Conservation (phyloP, 1,140 invertebrate species). For the Gonioctena quinquepunctata region DNA sequence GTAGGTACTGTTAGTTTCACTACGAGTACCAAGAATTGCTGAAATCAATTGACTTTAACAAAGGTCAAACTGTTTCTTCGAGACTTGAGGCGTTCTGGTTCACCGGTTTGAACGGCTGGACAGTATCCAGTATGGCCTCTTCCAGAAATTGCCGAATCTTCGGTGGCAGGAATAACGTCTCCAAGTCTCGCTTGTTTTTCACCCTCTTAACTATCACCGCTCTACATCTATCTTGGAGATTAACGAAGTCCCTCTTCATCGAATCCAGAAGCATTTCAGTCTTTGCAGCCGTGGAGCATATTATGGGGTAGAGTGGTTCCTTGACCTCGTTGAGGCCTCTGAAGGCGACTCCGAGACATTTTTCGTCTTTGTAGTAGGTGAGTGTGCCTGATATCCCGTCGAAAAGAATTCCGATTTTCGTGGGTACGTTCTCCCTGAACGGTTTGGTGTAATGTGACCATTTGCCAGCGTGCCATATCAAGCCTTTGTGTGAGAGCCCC, state of each 20-base stretch:
- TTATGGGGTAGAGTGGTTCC: conserved; percentile 70
- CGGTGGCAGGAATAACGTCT: conserved; percentile 57
- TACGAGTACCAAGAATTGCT: no score
- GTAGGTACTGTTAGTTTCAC: no score
- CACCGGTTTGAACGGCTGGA: conserved; percentile 38
- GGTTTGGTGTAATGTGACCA: conserved; percentile 67
- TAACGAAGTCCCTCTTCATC: conserved; percentile 65
- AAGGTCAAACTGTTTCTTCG: conserved; percentile 13
- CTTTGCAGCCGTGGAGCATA: conserved; percentile 76
- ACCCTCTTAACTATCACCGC: conserved; percentile 60
- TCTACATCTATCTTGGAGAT: conserved; percentile 68
- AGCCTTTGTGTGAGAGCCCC: conserved; percentile 76
- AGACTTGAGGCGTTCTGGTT: conserved; percentile 21
- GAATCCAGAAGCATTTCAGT: conserved; percentile 67
- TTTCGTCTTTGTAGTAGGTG: conserved; percentile 74
- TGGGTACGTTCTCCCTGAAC: conserved; percentile 71
- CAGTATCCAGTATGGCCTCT: conserved; percentile 53
- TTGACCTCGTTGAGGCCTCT: conserved; percentile 61
- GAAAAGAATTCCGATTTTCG: conserved; percentile 68
- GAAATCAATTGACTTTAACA: no score
- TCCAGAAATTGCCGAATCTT: conserved; percentile 58
- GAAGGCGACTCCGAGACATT: conserved; percentile 65
- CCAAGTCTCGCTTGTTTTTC: conserved; percentile 53
- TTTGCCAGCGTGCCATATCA: conserved; percentile 70
- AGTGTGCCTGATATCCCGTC: conserved; percentile 71